A percentile compares a stretch with the other conserved stretches of the same genome.
phyloP scores from a whole-genome alignment of 2,888 invertebrate genomes.

The Oegoconia quadripuncta region DNA sequence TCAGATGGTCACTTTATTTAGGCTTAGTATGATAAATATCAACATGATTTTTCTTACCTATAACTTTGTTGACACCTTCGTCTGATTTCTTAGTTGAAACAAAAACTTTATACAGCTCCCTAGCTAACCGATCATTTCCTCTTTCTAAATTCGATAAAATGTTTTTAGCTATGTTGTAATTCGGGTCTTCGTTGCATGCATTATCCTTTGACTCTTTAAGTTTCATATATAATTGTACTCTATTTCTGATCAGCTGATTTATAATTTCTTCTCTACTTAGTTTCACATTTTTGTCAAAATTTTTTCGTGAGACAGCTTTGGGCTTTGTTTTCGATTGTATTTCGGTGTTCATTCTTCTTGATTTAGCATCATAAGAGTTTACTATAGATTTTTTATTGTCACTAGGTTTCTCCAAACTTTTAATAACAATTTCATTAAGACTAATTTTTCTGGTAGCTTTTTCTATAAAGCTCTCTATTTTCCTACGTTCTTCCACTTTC shows the following conservation, averaged over 20 bases:
- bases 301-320: too few species aligned
- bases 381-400: not conserved
- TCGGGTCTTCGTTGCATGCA: conserved; percentile 36
- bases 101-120: conserved; percentile 54
- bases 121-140: conserved; percentile 49
- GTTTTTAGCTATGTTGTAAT: conserved; percentile 50
- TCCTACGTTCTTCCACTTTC: conserved; percentile 28
- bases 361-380: not conserved
- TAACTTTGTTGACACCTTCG: not conserved
- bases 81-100: conserved; percentile 11
- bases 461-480: conserved; percentile 42
- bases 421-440: conserved; percentile 38
- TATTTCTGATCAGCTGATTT: conserved; percentile 56
- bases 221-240: conserved; percentile 43
- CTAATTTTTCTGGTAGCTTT: conserved; percentile 38
- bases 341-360: not conserved
- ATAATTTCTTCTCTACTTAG: conserved; percentile 52
- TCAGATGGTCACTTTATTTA: too few species aligned
- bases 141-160: conserved; percentile 45
- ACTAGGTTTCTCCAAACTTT: conserved; percentile 27
- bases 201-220: conserved; percentile 36
- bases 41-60: not conserved
- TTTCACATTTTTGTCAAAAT: conserved; percentile 27
- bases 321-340: too few species aligned
- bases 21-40: too few species aligned